Percentiles rank a stretch among this genome's conserved stretches.
Evolutionary conservation across 2,888 invertebrate genomes (phyloP).

Genomic region (Xestoiulus laeticollis): DNA sequence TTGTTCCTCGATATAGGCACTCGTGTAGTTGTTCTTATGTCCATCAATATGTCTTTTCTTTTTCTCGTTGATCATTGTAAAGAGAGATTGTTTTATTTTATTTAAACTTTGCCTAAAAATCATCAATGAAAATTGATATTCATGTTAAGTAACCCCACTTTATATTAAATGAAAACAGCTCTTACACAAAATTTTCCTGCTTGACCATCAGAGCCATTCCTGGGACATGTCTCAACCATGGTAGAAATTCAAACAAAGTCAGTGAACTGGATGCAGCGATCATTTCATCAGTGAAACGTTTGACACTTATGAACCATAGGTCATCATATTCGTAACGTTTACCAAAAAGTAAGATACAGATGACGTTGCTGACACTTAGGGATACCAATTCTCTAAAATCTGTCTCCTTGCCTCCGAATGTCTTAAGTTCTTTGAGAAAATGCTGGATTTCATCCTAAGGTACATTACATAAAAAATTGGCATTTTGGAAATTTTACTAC

Average conservation of each 20-base stretch:
- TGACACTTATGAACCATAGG: neutral
- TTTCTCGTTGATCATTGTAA: neutral
- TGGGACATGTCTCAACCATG: slow-evolving; percentile 50
- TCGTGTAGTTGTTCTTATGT: neutral
- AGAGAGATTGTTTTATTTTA: neutral
- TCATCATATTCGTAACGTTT: slow-evolving; percentile 49
- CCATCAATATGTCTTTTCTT: neutral
- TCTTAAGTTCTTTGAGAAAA: slow-evolving; percentile 46
- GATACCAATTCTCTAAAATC: neutral
- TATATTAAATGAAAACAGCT: neutral
- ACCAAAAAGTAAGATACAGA: slow-evolving; percentile 36
- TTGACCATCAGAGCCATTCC: neutral
- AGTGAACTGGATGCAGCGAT: neutral
- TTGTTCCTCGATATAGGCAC: slow-evolving; percentile 35
- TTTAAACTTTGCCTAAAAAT: neutral
- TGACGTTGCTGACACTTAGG: slow-evolving; percentile 36
- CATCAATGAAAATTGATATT: neutral
- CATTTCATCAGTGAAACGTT: neutral
- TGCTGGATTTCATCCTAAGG: slow-evolving; percentile 48
- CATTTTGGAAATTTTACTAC: neutral
- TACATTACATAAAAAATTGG: neutral
- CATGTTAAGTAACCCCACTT: neutral
- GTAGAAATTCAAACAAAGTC: slow-evolving; percentile 9
- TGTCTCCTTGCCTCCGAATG: neutral
- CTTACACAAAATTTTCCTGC: neutral